Evolutionary conservation across 2,113 vertebrate genomes (phyloP), one percentile per base, ranked within the genome.

Genomic region (Chiloscyllium plagiosum): DNA sequence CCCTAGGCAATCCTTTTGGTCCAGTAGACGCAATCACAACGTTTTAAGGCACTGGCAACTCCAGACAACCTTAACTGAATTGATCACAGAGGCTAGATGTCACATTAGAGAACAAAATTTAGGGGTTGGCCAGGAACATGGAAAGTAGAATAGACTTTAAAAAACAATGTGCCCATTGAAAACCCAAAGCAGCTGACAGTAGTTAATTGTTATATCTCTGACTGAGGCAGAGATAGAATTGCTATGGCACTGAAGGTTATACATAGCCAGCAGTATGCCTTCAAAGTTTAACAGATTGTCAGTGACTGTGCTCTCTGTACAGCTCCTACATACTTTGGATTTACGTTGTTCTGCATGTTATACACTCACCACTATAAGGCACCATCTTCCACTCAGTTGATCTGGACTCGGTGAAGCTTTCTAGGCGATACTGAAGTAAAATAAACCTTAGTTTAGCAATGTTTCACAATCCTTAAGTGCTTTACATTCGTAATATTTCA

Each of bases 331-430:
- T 26, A 56, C 3, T 94, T 69, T 69, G n/a, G 33, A 42, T 68
- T 68, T 7, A 47, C 26, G 19, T 70, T 24, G 2, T 20, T 70
- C 8, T 26, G 7, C 17, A 24, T 19, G 10, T 70, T 13, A 24
- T 19, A 61, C 37, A 1, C 69, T 85, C 96, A 97, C 97, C 96
- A 3, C 90, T 29, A 20, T 96, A 96, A 13, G 97, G 97, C 56
- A 96, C 85, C 0, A 96, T 96, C 47, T 96, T 92, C 97, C 97
- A 97, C 24, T 97, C 96, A 15, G 97, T 97, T 76, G 96, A 96
- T 94, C 97, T 96, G 15, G 97, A 97, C 96, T 98, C 97, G 13
- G 96, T 97, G 72, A 97, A 98, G 10, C 97, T 98, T 97, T 97
- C 97, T 96, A 97, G 95, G 42, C 96, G 96, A 96, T 96, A 97